Conservation (phyloP, 35 echinoderm and acorn worm genomes). For the Ptychodera flava region DNA sequence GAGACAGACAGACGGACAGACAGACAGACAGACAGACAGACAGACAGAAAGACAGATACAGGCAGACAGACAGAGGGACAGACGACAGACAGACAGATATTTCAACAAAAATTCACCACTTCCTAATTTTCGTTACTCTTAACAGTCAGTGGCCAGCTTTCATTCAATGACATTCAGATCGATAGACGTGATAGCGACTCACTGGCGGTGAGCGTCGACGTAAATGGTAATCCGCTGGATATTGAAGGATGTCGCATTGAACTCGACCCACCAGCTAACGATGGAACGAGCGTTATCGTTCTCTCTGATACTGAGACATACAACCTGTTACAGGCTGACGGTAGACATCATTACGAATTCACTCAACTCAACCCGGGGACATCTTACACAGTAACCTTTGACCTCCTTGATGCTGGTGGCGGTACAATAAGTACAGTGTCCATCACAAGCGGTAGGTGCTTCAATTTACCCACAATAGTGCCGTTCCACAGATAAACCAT, state of each 20-base stretch:
- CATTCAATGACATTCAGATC: background rate
- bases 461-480: no score
- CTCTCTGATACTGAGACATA: background rate
- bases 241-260: background rate
- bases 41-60: no score
- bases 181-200: background rate
- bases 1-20: no score
- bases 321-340: background rate
- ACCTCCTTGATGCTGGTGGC: background rate
- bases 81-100: no score
- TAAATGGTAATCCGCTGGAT: background rate
- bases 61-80: no score
- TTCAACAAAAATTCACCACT: no score
- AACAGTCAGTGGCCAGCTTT: no score
- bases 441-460: background rate
- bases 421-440: background rate
- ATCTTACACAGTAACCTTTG: background rate
- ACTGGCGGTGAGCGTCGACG: background rate
- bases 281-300: background rate
- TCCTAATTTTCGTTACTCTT: no score
- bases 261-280: background rate
- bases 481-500: no score
- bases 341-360: background rate
- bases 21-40: no score
- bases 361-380: background rate